A percentile compares a stretch with the other conserved stretches of the same genome.
phyloP scores from a whole-genome alignment of 2,797 vertebrate species.

The Danio aesculapii region DNA sequence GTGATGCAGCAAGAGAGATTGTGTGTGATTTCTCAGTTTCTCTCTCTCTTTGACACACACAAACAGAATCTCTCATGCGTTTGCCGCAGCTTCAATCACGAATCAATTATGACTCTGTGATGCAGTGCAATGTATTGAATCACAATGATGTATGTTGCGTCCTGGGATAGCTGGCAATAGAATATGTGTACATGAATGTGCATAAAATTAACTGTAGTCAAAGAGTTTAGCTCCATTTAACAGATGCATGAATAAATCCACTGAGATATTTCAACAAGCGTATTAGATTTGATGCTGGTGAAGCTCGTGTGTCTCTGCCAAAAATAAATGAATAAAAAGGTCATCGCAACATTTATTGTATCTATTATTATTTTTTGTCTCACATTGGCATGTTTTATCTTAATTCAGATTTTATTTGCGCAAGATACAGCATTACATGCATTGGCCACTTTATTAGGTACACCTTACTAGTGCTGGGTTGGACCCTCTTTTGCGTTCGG shows the following conservation, averaged over 20 bases:
- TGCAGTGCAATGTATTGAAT: neutral
- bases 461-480: too few species aligned
- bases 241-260: neutral
- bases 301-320: neutral
- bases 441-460: too few species aligned
- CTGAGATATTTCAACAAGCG: neutral
- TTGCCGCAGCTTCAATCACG: neutral
- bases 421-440: too few species aligned
- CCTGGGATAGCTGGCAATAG: neutral
- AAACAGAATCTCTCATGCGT: neutral
- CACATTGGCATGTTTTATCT: too few species aligned
- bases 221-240: neutral
- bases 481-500: too few species aligned
- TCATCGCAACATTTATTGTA: too few species aligned
- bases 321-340: too few species aligned
- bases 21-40: neutral
- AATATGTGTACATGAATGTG: neutral
- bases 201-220: neutral
- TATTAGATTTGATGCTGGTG: neutral
- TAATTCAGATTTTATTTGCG: too few species aligned
- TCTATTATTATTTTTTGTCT: too few species aligned
- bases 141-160: slow-evolving; percentile 11
- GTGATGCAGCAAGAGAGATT: neutral
- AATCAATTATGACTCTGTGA: neutral
- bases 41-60: neutral